These are phyloP conservation scores for Callocephalon fimbriatum DNA, from an alignment of 2,113 vertebrate species.

Conservation along the genomic window DNA sequence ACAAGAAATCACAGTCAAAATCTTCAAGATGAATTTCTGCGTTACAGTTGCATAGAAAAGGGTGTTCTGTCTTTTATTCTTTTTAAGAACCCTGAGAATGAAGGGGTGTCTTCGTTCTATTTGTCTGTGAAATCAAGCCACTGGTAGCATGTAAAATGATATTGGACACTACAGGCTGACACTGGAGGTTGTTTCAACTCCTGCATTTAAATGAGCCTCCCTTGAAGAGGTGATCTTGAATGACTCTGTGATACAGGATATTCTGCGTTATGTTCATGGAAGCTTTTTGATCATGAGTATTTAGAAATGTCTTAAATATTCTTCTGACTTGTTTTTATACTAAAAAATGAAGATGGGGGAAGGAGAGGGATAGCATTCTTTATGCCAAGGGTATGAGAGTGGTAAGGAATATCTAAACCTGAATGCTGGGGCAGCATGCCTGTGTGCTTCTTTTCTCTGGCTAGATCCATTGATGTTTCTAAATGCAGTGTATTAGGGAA, in stretches of 20 bases:
- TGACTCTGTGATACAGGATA: background rate
- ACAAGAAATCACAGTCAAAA: background rate
- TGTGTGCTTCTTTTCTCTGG: background rate
- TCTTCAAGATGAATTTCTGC: background rate
- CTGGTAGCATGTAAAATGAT: slow-evolving; percentile 64
- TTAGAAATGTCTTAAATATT: background rate
- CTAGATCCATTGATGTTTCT: background rate
- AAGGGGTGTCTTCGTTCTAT: slow-evolving; percentile 4
- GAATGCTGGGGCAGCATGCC: background rate
- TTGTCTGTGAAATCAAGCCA: slow-evolving; percentile 67
- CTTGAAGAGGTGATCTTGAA: slow-evolving; percentile 49
- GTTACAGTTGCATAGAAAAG: background rate
- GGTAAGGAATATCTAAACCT: background rate
- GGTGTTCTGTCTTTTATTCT: background rate
- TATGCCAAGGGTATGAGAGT: background rate
- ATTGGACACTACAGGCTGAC: slow-evolving; percentile 58
- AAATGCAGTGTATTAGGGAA: background rate
- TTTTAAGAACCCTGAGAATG: background rate
- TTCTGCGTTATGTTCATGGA: background rate
- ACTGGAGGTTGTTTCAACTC: slow-evolving; percentile 69
- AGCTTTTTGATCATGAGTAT: background rate
- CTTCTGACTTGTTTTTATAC: background rate
- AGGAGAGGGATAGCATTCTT: background rate
- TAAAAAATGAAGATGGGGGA: background rate
- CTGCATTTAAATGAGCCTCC: slow-evolving; percentile 74